Evolutionary conservation across 2,797 vertebrate genomes (phyloP).

Genomic region (Mallotus villosus): DNA sequence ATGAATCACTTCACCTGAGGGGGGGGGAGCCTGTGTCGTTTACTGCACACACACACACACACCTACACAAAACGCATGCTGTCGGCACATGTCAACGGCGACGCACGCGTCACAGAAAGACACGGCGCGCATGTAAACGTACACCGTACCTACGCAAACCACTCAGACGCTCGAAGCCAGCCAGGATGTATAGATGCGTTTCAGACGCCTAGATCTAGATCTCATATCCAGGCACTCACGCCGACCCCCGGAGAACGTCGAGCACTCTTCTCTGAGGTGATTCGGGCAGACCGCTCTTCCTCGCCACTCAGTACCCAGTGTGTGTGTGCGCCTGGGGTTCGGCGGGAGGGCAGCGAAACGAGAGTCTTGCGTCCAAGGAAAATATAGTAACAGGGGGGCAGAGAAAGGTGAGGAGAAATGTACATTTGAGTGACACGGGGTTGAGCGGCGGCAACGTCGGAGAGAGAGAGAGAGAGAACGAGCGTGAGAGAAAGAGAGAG

Average conservation of each 20-base stretch:
- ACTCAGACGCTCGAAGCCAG: background rate
- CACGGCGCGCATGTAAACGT: background rate
- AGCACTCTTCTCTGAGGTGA: background rate
- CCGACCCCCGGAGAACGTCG: slow-evolving; percentile 7
- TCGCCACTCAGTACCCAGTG: too few species aligned
- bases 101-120: background rate
- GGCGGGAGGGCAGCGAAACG: slow-evolving; percentile 4
- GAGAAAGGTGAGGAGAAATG: too few species aligned
- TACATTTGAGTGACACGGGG: background rate
- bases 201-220: slow-evolving; percentile 19
- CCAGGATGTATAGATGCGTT: slow-evolving; percentile 3
- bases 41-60: background rate
- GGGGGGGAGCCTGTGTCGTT: background rate
- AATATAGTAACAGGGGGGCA: slow-evolving; percentile 7
- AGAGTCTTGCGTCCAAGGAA: slow-evolving; percentile 20
- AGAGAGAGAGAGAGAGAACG: background rate
- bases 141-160: background rate
- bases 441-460: background rate
- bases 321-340: slow-evolving; percentile 26
- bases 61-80: too few species aligned
- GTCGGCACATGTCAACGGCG: too few species aligned
- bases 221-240: slow-evolving; percentile 24
- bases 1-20: slow-evolving; percentile 1
- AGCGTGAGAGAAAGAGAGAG: background rate
- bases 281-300: background rate